Base-by-base conservation (phyloP, 1,140 invertebrate genomes). In the Pogonus chalceus region DNA sequence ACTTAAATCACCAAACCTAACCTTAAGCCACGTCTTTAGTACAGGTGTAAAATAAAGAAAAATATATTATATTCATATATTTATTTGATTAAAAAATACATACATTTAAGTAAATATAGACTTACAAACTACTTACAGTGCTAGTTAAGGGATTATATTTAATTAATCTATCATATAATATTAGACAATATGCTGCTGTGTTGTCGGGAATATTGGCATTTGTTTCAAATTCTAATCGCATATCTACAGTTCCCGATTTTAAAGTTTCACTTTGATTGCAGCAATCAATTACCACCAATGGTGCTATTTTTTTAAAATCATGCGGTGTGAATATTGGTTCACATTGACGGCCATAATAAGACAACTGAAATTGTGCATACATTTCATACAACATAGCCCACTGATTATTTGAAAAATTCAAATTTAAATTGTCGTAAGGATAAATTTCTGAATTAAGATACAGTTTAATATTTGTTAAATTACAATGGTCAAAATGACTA, bases 171-270 rank as follows among this genome's bases (percentile, higher is more conserved):
- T 70, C 63, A 35, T 65, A 61, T 47, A 68, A 24, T 52, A 69
- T 65, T n/a, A 69, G 52, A 58, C 62, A 67, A 49, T 63, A 66
- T 4, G 62, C 66, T 12, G 59, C 39, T n/a, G 64, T 70, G n/a
- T 62, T 51, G 20, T 51, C 58, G 18, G 60, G 54, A 56, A 67
- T 58, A 26, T 56, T 53, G 2, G 12, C 20, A 0, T 18, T 35
- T 1, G 60, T 21, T 56, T 67, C 59, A 24, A 70, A 60, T 54
- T 69, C 65, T 9, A 69, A 26, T 31, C 60, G 59, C 43, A 67
- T 48, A 49, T 68, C 63, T 12, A 66, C 58, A 26, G 58, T 55
- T 46, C 58, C 56, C 1, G 37, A 55, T 58, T 69, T 66, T 10
- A 68, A 18, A n/a, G 57, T 52, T 37, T 68, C 60, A 24, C 61